Evolutionary conservation across 1,140 invertebrate genomes (phyloP).

Genomic region (Antheraea pernyi): DNA sequence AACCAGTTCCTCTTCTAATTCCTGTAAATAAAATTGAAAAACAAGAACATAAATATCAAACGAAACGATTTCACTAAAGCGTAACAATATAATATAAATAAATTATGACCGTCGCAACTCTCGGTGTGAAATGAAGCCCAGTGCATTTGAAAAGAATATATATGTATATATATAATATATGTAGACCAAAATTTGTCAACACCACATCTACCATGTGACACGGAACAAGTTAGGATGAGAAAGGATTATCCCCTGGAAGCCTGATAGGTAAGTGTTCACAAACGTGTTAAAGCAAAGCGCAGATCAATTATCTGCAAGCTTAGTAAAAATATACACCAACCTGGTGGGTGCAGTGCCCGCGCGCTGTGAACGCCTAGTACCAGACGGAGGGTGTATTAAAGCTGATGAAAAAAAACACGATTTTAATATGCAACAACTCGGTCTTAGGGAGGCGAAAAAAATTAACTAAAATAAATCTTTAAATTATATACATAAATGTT

Average conservation of each 20-base stretch:
- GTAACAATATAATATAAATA: no score
- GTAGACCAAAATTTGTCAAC: no score
- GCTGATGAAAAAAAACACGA: conserved; percentile 1
- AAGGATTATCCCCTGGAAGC: background rate
- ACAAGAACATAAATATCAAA: no score
- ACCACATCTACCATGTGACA: background rate
- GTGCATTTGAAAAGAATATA: no score
- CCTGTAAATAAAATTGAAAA: no score
- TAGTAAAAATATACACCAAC: background rate
- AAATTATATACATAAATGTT: no score
- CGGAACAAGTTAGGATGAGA: conserved; percentile 1
- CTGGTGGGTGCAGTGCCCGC: background rate
- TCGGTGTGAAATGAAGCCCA: no score
- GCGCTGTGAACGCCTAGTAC: background rate
- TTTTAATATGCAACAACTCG: background rate
- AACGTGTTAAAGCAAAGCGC: background rate
- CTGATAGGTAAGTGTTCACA: conserved; percentile 4
- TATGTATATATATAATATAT: no score
- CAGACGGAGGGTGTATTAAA: background rate
- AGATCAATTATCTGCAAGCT: background rate
- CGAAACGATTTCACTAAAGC: no score
- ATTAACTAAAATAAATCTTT: no score
- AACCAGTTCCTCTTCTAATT: no score
- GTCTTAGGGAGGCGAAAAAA: background rate
- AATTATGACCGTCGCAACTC: no score